These are phyloP conservation scores for Zaprionus ghesquierei DNA, from an alignment of 1,140 invertebrate species.

Conservation along the genomic window DNA sequence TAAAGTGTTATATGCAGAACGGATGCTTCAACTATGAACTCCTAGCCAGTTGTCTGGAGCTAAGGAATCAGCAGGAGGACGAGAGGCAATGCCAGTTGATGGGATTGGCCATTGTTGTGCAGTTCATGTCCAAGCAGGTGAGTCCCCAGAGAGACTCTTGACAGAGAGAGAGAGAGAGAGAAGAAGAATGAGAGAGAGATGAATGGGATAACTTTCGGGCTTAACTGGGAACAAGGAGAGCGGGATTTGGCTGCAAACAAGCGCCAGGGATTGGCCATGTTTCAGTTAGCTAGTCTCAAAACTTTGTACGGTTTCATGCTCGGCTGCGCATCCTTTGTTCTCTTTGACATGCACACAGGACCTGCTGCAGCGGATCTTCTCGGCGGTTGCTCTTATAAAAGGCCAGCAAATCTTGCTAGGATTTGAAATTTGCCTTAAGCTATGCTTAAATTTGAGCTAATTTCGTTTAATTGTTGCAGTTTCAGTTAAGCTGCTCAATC, in stretches of 20 bases:
- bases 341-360: conserved; percentile 14
- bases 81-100: conserved; percentile 42
- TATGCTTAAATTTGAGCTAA: conserved; percentile 79
- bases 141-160: conserved; percentile 11
- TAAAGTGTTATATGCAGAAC: conserved; percentile 46
- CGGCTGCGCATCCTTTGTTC: conserved; percentile 19
- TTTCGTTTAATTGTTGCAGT: conserved; percentile 80
- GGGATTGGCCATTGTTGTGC: conserved; percentile 62
- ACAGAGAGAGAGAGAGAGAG: not conserved
- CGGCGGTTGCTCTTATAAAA: conserved; percentile 68
- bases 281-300: conserved; percentile 9
- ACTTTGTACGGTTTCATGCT: conserved; percentile 26
- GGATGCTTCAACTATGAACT: conserved; percentile 41
- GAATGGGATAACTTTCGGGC: no score
- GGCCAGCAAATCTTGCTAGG: conserved; percentile 14
- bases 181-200: not conserved
- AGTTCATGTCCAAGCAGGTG: conserved; percentile 62
- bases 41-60: conserved; percentile 45
- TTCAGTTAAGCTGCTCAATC: conserved; percentile 45
- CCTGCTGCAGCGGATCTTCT: not conserved
- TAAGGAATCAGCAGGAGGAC: conserved; percentile 20
- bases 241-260: conserved; percentile 28
- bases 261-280: conserved; percentile 53
- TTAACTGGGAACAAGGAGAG: no score
- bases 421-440: conserved; percentile 72